Conservation (phyloP, 2,888 invertebrate genomes). For the Gnatocerus cornutus region DNA sequence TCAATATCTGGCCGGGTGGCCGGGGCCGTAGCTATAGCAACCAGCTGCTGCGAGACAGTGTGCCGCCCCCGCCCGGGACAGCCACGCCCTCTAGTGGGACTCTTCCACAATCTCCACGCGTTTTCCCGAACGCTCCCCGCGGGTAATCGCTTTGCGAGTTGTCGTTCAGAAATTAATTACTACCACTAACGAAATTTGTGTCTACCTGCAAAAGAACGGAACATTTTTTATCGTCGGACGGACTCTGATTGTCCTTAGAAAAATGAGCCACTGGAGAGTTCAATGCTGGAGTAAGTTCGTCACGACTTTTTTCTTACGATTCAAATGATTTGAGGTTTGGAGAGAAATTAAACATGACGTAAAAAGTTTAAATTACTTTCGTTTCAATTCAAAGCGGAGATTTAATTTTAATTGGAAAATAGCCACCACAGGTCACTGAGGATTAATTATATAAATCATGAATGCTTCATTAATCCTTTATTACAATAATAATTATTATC, state of each 20-base stretch:
- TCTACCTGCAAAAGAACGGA: constrained; percentile 58
- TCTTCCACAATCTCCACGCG: constrained; percentile 47
- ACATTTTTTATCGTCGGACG: constrained; percentile 37
- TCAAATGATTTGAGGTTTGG: too few relatives aligned
- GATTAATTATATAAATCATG: too few relatives aligned
- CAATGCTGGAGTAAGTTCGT: constrained; percentile 20
- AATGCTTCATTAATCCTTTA: too few relatives aligned
- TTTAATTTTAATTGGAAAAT: not conserved
- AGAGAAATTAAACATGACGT: too few relatives aligned
- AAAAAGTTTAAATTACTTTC: too few relatives aligned
- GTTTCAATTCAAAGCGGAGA: not conserved
- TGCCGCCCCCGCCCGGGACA: constrained; percentile 75
- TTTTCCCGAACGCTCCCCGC: constrained; percentile 53
- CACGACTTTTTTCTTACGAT: too few relatives aligned
- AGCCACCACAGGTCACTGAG: not conserved
- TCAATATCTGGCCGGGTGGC: constrained; percentile 70
- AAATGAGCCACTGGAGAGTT: constrained; percentile 27
- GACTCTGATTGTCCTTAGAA: constrained; percentile 28
- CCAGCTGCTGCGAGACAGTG: constrained; percentile 77
- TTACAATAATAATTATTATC: too few relatives aligned
- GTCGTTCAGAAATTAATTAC: constrained; percentile 70
- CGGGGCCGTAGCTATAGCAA: constrained; percentile 75
- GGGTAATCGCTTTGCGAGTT: constrained; percentile 68
- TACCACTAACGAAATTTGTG: constrained; percentile 63
- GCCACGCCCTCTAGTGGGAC: constrained; percentile 55